A percentile compares a stretch with the other conserved stretches of the same genome.
phyloP scores from a whole-genome alignment of 2,888 invertebrate species.

The Hemicrepidius hirtus region DNA sequence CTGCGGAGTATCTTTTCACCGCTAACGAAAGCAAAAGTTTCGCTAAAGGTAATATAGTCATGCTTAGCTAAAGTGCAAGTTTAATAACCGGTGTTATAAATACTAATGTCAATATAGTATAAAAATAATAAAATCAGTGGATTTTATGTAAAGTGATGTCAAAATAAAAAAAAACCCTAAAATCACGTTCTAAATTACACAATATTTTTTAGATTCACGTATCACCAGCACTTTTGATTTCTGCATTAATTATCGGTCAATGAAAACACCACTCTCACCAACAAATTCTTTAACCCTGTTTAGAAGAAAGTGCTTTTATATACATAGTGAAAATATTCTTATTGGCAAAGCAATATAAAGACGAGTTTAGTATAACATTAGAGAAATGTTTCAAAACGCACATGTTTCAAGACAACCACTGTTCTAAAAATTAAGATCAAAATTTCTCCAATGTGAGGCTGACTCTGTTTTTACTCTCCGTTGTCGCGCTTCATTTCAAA shows the following conservation, averaged over 20 bases:
- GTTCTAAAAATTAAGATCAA: constrained; percentile 67
- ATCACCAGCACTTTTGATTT: constrained; percentile 62
- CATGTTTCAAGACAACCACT: constrained; percentile 59
- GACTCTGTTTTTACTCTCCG: constrained; percentile 60
- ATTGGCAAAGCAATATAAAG: constrained; percentile 35
- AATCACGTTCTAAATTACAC: constrained; percentile 25
- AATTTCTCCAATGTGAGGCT: constrained; percentile 67
- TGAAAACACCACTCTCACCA: constrained; percentile 45
- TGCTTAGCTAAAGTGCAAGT: neutral
- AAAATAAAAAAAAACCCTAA: neutral
- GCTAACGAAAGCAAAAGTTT: constrained; percentile 33
- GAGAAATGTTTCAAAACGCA: constrained; percentile 61
- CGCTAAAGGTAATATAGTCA: neutral
- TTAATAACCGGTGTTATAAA: neutral
- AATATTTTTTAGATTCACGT: constrained; percentile 13
- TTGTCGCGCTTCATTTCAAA: constrained; percentile 49
- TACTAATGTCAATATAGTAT: neutral
- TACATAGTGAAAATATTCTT: constrained; percentile 36
- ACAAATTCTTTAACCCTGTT: constrained; percentile 55
- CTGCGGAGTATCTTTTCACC: neutral
- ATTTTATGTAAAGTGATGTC: no score
- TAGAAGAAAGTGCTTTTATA: constrained; percentile 61
- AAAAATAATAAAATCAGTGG: neutral
- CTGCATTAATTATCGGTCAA: constrained; percentile 50
- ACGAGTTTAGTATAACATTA: constrained; percentile 44